Percentiles rank a stretch among this genome's conserved stretches.
Conservation (phyloP, 2,797 vertebrate species). For the Centropyge bicolor region DNA sequence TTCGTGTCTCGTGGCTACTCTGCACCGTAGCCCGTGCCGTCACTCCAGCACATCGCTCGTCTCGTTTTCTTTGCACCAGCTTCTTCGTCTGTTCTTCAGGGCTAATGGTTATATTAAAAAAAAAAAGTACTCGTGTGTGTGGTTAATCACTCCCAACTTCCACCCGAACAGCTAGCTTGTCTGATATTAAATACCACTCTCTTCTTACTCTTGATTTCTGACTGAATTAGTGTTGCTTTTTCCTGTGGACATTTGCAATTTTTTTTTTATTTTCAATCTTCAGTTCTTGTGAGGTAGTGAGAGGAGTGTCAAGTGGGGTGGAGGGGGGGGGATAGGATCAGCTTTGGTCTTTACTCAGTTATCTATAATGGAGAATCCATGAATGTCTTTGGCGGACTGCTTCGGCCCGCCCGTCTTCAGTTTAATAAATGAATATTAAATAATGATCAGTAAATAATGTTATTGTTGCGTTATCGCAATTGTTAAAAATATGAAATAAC, state of each 20-base stretch:
- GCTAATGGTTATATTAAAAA: constrained; percentile 60
- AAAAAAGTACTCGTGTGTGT: constrained; percentile 64
- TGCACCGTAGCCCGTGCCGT: constrained; percentile 53
- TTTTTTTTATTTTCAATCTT: constrained; percentile 58
- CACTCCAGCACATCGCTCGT: constrained; percentile 54
- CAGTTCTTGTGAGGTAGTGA: constrained; percentile 72
- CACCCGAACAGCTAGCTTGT: constrained; percentile 75
- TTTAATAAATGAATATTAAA: constrained; percentile 84
- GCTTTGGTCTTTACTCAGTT: constrained; percentile 74
- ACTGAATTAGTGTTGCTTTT: constrained; percentile 78
- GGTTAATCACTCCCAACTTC: constrained; percentile 70
- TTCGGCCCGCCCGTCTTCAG: constrained; percentile 77
- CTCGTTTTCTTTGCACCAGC: constrained; percentile 73
- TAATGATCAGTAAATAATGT: constrained; percentile 85
- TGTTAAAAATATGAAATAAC: constrained; percentile 84
- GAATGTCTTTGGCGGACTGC: constrained; percentile 81
- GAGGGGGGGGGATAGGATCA: constrained; percentile 52
- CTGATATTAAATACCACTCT: constrained; percentile 77
- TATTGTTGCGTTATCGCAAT: constrained; percentile 89
- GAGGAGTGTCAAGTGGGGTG: constrained; percentile 52
- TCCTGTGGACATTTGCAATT: constrained; percentile 76
- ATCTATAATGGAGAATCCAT: constrained; percentile 80
- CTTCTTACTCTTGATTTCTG: constrained; percentile 79
- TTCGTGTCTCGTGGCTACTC: constrained; percentile 50
- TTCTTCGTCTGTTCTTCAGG: constrained; percentile 70